A percentile compares a stretch with the other conserved stretches of the same genome.
Conservation (phyloP, 2,113 vertebrate genomes). For the Tragelaphus scriptus region DNA sequence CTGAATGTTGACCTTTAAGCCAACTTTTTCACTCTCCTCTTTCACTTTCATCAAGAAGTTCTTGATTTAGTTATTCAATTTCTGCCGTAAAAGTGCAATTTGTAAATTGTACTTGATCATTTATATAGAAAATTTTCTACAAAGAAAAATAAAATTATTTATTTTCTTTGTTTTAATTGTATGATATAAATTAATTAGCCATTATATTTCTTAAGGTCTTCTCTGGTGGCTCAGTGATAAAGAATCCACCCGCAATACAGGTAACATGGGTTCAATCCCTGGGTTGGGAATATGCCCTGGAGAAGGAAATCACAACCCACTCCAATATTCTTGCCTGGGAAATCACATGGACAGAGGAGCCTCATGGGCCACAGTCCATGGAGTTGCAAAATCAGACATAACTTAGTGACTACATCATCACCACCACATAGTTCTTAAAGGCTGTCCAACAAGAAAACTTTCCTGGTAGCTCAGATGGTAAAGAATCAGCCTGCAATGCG, state of each 20-base stretch:
- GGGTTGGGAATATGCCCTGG: neutral
- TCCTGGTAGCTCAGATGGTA: neutral
- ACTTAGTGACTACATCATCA: neutral
- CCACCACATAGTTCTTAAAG: neutral
- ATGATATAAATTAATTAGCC: neutral
- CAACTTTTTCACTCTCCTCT: neutral
- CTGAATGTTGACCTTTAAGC: neutral
- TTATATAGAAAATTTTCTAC: neutral
- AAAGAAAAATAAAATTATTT: neutral
- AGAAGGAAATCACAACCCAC: neutral
- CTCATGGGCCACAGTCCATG: neutral
- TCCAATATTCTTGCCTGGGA: neutral
- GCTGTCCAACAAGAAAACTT: neutral
- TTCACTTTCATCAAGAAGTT: neutral
- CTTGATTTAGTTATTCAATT: neutral
- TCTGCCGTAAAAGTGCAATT: neutral
- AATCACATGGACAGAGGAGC: neutral
- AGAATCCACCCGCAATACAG: neutral
- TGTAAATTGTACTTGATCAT: neutral
- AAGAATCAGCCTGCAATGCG: accelerated
- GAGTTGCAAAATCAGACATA: neutral
- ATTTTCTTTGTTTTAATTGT: neutral
- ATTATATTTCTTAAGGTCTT: neutral
- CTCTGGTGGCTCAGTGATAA: neutral
- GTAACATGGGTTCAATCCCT: neutral